Base-by-base conservation (phyloP, 2,888 invertebrate genomes). In the Trissolcus brochymenae region DNA sequence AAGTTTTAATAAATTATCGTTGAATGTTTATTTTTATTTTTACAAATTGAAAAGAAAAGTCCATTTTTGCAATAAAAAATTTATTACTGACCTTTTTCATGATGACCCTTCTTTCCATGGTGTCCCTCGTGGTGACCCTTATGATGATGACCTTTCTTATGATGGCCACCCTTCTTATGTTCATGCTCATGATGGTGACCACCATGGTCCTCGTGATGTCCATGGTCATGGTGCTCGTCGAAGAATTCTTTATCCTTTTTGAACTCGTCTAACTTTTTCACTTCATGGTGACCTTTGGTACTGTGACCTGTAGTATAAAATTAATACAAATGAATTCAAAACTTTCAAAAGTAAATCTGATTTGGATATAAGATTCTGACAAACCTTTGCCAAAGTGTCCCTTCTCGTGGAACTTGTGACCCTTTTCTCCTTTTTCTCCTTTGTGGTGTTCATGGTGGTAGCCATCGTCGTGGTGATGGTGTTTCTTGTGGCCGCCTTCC, bases 271-370 rank as follows among this genome's bases (percentile, higher is more conserved):
- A 66, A 21, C 85, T 96, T 96, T 89, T 96, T 95, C 6, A 95
- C 92, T 87, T 95, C 94, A 86, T 96, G 96, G 81, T 95, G 94
- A 70, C 96, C 95, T 88, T 96, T 95, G 81, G 95, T 96, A 78
- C 94, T 94, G 89, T 96, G 95, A 0, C 96, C 96, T 85, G 4
- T 13, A 2, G 2, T 9, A 35, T 7, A 11, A 35, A 6, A 35
- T 35, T 35, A 35, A 35, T 11, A 11, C n/a, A 35, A 17, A 14
- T 49, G 11, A 14, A 14, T 14, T 16, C 1, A 6, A 35, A 35
- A 35, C 35, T 19, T 19, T 19, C 1, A 19, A 19, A 19, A 19
- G 19, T 19, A 2, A 19, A 19, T 19, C 1, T 19, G 19, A 19
- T 19, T 19, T n/a, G n/a, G 35, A 35, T 35, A 25, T 35, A 35